A percentile compares a stretch with the other conserved stretches of the same genome.
phyloP scores from a whole-genome alignment of 2,888 invertebrate genomes.

The Troides helena region DNA sequence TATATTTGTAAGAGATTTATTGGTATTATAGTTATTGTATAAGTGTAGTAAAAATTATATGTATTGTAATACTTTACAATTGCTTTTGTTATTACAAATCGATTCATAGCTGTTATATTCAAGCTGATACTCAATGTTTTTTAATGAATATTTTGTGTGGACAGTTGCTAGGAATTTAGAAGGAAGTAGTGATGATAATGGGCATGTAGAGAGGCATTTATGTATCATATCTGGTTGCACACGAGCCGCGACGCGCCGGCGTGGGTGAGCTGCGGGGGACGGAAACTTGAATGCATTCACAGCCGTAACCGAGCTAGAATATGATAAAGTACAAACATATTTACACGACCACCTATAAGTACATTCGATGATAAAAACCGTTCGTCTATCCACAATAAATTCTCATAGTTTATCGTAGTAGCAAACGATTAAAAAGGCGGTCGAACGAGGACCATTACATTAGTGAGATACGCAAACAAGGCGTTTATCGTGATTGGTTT shows the following conservation, averaged over 20 bases:
- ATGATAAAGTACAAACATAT: constrained; percentile 14
- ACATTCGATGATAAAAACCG: constrained; percentile 1
- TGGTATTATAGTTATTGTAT: background rate
- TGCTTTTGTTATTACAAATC: background rate
- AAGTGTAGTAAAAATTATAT: background rate
- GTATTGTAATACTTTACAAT: background rate
- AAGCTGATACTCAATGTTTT: background rate
- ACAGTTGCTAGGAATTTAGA: constrained; percentile 23
- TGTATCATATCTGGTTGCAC: constrained; percentile 37
- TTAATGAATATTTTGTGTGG: background rate
- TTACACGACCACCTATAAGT: background rate
- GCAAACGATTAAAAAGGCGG: constrained; percentile 16
- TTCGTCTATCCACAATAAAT: constrained; percentile 10
- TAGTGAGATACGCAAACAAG: constrained; percentile 61
- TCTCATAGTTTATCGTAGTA: constrained; percentile 7
- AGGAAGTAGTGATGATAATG: constrained; percentile 37
- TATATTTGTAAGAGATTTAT: background rate
- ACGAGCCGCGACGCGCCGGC: constrained; percentile 33
- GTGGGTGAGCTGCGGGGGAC: constrained; percentile 35
- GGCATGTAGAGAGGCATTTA: constrained; percentile 38
- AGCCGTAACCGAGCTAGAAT: constrained; percentile 13
- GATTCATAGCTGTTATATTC: background rate
- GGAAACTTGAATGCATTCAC: constrained; percentile 27
- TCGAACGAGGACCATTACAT: constrained; percentile 36
- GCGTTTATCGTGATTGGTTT: constrained; percentile 67